A percentile compares a stretch with the other conserved stretches of the same genome.
Conservation (phyloP, 2,113 vertebrate genomes). For the Bostrychus sinensis region DNA sequence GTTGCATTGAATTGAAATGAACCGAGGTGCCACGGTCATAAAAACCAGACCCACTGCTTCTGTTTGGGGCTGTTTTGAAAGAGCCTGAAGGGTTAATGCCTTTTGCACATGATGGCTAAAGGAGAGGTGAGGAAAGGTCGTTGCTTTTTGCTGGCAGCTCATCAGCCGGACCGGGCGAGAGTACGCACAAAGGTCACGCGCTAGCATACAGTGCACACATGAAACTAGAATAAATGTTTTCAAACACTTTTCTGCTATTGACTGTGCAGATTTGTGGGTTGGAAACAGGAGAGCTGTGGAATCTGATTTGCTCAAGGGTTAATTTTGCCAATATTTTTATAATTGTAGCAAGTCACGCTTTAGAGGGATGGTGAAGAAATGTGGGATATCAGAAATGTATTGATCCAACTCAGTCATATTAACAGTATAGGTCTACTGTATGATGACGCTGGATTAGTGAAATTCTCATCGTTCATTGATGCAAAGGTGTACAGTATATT, state of each 20-base stretch:
- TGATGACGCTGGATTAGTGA: neutral
- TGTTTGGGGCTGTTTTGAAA: constrained; percentile 48
- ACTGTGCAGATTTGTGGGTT: constrained; percentile 14
- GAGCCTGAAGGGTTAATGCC: constrained; percentile 59
- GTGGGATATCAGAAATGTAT: neutral
- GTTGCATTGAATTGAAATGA: constrained; percentile 57
- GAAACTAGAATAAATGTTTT: constrained; percentile 26
- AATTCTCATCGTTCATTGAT: neutral
- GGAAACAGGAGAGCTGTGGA: neutral
- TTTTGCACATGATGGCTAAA: constrained; percentile 46
- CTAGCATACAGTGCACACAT: neutral
- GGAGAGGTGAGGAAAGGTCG: constrained; percentile 45
- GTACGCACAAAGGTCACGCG: constrained; percentile 15
- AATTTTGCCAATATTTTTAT: neutral
- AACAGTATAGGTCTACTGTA: neutral
- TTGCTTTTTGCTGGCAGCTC: constrained; percentile 59
- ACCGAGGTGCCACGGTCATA: constrained; percentile 33
- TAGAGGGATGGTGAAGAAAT: neutral
- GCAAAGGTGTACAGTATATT: neutral
- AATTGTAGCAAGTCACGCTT: neutral
- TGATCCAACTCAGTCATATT: neutral
- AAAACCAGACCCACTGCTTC: constrained; percentile 32
- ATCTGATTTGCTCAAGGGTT: neutral
- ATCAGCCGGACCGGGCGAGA: constrained; percentile 40
- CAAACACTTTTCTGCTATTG: constrained; percentile 28